A percentile compares a stretch with the other conserved stretches of the same genome.
Conservation (phyloP, 2,888 invertebrate species). For the Orthosia incerta region DNA sequence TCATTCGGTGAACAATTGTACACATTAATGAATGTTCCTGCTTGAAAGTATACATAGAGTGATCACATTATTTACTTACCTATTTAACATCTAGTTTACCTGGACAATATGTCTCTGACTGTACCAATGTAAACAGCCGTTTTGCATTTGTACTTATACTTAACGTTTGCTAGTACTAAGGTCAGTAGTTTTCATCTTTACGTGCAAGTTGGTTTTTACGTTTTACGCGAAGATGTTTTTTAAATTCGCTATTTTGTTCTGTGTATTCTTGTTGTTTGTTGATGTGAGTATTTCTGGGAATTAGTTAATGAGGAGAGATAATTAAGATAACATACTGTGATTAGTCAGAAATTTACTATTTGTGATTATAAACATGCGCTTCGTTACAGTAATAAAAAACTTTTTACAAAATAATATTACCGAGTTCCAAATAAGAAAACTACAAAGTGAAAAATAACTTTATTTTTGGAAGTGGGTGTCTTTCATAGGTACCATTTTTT, state of each 20-base stretch:
- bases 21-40: too few relatives aligned
- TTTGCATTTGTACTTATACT: slow-evolving; percentile 60
- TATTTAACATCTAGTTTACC: slow-evolving; percentile 21
- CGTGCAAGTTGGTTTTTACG: slow-evolving; percentile 33
- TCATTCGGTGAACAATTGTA: too few relatives aligned
- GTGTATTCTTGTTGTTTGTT: slow-evolving; percentile 64
- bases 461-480: too few relatives aligned
- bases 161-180: slow-evolving; percentile 37
- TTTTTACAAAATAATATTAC: too few relatives aligned
- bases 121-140: slow-evolving; percentile 59
- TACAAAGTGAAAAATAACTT: too few relatives aligned
- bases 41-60: too few relatives aligned
- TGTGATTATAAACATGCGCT: too few relatives aligned
- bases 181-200: slow-evolving; percentile 56
- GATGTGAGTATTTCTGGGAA: slow-evolving; percentile 69
- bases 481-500: too few relatives aligned
- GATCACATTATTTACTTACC: slow-evolving; percentile 2
- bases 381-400: too few relatives aligned
- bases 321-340: not conserved
- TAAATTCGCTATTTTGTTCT: slow-evolving; percentile 63
- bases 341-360: too few relatives aligned
- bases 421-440: too few relatives aligned
- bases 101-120: slow-evolving; percentile 42
- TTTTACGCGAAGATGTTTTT: slow-evolving; percentile 61
- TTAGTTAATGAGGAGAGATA: not conserved